Base-by-base conservation (phyloP, 2,797 vertebrate species). In the Rhynchonycteris naso region DNA sequence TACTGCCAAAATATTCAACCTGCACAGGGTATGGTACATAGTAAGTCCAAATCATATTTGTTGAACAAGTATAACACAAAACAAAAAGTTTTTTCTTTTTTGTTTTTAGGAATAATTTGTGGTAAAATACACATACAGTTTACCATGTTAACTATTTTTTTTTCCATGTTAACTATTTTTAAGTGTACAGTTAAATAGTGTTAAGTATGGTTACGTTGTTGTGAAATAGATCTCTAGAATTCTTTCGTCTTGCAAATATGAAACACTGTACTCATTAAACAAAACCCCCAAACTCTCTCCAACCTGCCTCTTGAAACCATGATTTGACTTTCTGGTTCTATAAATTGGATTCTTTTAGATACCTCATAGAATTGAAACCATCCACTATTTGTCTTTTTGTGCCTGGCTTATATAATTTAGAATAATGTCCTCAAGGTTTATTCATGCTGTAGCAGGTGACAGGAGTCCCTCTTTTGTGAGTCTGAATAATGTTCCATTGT, bases 51-150 rank as follows among this genome's bases (percentile, higher is more conserved):
- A 33, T 26, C 63, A 65, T 59, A 50, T 94, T 76, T 88, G 33
- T 56, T 58, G 18, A 93, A 93, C 59, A 90, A 54, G 16, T 81
- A 8, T 54, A 63, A 54, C n/a, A 80, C 26, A 82, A 86, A 90
- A 24, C 26, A 26, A 54, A 95, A 93, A 8, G 2, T 0, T 7
- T 1, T 11, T 19, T 38, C 54, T 52, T 35, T 33, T 43, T 74
- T 92, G n/a, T 65, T 88, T 66, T 88, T 86, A 66, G 54, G 2
- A 24, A 9, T 58, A 22, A 61, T 71, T 58, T 81, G 43, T 88
- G 54, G 22, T 61, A 19, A 88, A 95, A 95, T 91, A 35, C 35
- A 76, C 30, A 24, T 21, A 59, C 13, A 83, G 66, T 87, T 50
- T 69, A 68, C 33, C 54, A 54, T 38, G n/a, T 19, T 89, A 38